These are phyloP conservation scores for Drosophila subpulchrella DNA, from an alignment of 1,140 invertebrate genomes.

Conservation along the genomic window DNA sequence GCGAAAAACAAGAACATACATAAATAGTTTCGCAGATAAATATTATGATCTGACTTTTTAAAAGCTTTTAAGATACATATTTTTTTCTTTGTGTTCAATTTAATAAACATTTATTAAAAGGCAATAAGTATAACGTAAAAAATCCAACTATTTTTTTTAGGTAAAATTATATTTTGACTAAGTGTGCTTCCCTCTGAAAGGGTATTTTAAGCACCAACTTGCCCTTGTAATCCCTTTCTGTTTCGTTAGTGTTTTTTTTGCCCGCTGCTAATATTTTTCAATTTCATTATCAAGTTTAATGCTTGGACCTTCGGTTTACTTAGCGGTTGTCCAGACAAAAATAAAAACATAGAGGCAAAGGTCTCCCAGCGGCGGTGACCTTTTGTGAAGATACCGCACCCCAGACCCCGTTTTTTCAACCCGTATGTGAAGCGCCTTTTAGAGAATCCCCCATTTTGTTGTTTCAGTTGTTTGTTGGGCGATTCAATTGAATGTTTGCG, in stretches of 20 bases:
- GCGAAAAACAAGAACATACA: not conserved
- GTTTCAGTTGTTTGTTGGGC: slow-evolving; percentile 36
- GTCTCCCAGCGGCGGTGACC: slow-evolving; percentile 39
- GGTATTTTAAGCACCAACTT: not conserved
- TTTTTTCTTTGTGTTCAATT: too few relatives aligned
- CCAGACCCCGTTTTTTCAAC: not conserved
- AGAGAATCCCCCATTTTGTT: slow-evolving; percentile 24
- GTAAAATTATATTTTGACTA: not conserved
- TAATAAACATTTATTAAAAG: not conserved
- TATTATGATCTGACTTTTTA: not conserved
- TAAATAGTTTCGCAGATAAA: not conserved
- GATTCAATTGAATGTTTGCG: slow-evolving; percentile 72
- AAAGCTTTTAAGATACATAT: too few relatives aligned
- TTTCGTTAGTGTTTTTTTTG: slow-evolving; percentile 5
- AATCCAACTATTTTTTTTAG: not conserved
- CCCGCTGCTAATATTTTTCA: slow-evolving; percentile 42
- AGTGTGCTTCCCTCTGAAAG: not conserved
- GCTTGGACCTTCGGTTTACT: slow-evolving; percentile 57
- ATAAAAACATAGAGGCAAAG: slow-evolving; percentile 33
- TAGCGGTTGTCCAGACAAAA: slow-evolving; percentile 29
- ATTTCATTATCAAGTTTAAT: slow-evolving; percentile 77
- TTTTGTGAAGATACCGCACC: slow-evolving; percentile 24
- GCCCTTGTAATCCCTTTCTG: too few relatives aligned
- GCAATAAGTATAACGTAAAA: too few relatives aligned
- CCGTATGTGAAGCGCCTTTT: slow-evolving; percentile 34